phyloP scores from a whole-genome alignment of 2,113 vertebrate genomes.

The Bothrops jararaca region DNA sequence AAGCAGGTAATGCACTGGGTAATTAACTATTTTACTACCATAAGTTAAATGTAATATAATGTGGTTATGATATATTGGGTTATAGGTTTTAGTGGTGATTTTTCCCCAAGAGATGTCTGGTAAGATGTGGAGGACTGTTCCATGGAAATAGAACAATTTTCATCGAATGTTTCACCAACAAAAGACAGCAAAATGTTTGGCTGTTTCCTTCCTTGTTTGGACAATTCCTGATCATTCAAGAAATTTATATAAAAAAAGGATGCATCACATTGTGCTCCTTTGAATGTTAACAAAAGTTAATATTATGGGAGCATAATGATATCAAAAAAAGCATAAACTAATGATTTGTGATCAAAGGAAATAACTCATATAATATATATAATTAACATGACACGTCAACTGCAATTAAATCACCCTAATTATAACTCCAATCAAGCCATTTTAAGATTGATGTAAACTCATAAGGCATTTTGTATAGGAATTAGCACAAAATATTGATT shows the following conservation, averaged over 20 bases:
- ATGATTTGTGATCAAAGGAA: conserved; percentile 2
- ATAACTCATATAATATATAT: conserved; percentile 5
- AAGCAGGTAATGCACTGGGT: background rate
- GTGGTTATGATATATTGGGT: background rate
- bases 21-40: background rate
- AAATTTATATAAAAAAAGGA: background rate
- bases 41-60: background rate
- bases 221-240: background rate
- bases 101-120: background rate
- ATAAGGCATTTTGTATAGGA: background rate
- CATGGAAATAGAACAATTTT: background rate
- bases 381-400: background rate
- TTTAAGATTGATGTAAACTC: background rate
- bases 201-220: background rate
- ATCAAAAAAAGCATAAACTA: background rate
- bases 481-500: background rate
- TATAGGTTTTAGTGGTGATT: background rate
- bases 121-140: background rate
- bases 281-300: background rate
- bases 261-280: background rate
- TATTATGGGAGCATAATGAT: background rate
- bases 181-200: background rate
- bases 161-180: background rate
- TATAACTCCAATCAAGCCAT: background rate
- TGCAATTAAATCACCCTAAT: background rate